A percentile compares a stretch with the other conserved stretches of the same genome.
Evolutionary conservation across 2,797 vertebrate species (phyloP).

Genomic region (Toxotes lorentzi): DNA sequence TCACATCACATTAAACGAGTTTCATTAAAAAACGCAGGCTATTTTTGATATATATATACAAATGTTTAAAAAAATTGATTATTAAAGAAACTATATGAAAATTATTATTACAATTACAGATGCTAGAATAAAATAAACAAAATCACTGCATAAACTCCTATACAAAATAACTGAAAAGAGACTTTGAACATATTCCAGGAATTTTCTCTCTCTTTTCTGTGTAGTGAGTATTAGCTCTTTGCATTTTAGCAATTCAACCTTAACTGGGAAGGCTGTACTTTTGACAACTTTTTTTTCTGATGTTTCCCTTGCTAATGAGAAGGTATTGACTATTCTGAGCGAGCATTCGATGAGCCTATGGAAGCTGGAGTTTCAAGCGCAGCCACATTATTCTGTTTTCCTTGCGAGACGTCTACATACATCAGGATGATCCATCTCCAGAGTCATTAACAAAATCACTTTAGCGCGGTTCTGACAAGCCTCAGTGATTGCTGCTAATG

Average conservation of each 20-base stretch:
- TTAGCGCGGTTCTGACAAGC: constrained; percentile 82
- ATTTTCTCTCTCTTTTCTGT: not conserved
- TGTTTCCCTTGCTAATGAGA: constrained; percentile 68
- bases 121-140: too few relatives aligned
- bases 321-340: constrained; percentile 67
- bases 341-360: constrained; percentile 59
- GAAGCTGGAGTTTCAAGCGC: constrained; percentile 65
- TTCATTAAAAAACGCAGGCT: not conserved
- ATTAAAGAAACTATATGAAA: not conserved
- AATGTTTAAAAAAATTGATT: not conserved
- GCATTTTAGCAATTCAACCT: constrained; percentile 35
- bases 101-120: not conserved
- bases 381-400: constrained; percentile 78
- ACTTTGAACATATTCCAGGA: constrained; percentile 27
- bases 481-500: constrained; percentile 85
- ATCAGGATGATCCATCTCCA: constrained; percentile 84
- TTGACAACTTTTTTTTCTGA: constrained; percentile 45
- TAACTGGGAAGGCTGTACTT: constrained; percentile 38
- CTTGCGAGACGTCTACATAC: constrained; percentile 78
- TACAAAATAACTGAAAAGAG: not conserved
- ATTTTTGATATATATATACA: not conserved
- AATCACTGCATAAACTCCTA: too few relatives aligned
- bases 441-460: constrained; percentile 85
- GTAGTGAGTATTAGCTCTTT: constrained; percentile 23
- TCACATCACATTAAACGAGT: not conserved